Conservation (phyloP, 2,888 invertebrate genomes). For the Drosophila nigricruria region DNA sequence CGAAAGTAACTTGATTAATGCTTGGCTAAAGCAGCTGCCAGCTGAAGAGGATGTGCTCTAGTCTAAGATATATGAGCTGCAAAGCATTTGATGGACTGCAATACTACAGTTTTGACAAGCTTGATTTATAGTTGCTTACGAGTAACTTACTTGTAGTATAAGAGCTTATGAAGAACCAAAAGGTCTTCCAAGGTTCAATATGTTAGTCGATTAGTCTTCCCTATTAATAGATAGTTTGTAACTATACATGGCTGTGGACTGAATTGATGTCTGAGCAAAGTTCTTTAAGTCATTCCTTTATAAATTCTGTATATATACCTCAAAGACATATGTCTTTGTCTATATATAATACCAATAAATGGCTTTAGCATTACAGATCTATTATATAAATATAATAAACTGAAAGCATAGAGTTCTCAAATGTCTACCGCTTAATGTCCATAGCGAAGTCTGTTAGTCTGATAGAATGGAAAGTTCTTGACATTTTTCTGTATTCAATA, state of each 20-base stretch:
- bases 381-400: background rate
- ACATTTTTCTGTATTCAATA: too few species aligned
- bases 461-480: too few species aligned
- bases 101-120: conserved; percentile 4
- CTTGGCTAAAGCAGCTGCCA: background rate
- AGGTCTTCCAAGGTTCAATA: background rate
- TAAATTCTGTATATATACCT: too few species aligned
- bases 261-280: background rate
- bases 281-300: too few species aligned
- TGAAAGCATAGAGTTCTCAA: too few species aligned
- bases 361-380: background rate
- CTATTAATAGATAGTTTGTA: background rate
- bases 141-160: background rate
- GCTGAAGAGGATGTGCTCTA: background rate
- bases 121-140: conserved; percentile 1
- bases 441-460: too few species aligned
- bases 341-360: background rate
- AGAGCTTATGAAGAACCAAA: background rate
- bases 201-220: background rate
- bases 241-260: background rate
- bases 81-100: background rate
- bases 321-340: too few species aligned
- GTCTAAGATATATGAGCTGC: background rate
- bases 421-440: too few species aligned
- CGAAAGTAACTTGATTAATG: background rate